Percentiles rank a stretch among this genome's conserved stretches.
Evolutionary conservation across 1,140 invertebrate species (phyloP).

Genomic region (Pseudomyrmex cubaensis): DNA sequence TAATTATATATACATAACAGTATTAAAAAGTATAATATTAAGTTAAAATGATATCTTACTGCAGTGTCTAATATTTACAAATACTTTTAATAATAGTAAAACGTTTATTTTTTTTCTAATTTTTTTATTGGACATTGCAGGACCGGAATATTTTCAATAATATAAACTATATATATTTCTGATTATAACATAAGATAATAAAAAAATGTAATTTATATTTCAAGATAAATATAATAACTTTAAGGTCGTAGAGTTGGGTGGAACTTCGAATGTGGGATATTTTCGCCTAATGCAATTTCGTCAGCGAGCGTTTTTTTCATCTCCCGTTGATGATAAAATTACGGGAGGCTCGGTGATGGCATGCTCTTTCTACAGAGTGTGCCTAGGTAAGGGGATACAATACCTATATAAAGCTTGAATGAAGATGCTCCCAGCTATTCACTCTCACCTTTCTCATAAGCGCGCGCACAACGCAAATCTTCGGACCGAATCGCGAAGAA

Average conservation of each 20-base stretch:
- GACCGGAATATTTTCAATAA: too few species aligned
- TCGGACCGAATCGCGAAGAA: slow-evolving; percentile 70
- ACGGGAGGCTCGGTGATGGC: slow-evolving; percentile 75
- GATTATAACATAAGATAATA: too few species aligned
- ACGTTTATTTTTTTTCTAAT: too few species aligned
- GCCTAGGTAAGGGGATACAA: slow-evolving; percentile 83
- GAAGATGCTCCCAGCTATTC: slow-evolving; percentile 85
- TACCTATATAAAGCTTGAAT: slow-evolving; percentile 86
- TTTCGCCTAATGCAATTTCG: slow-evolving; percentile 56
- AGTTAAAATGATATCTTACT: slow-evolving; percentile 2
- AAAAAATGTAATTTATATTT: background rate
- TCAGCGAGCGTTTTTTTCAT: slow-evolving; percentile 34
- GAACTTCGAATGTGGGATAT: slow-evolving; percentile 28
- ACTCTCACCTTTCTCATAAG: slow-evolving; percentile 83
- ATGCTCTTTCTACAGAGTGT: slow-evolving; percentile 80
- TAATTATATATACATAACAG: background rate
- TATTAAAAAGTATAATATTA: background rate
- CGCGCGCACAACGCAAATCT: slow-evolving; percentile 72
- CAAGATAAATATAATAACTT: background rate
- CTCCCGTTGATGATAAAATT: slow-evolving; percentile 75
- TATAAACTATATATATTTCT: too few species aligned
- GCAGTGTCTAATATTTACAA: too few species aligned
- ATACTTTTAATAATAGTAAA: too few species aligned
- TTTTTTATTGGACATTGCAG: too few species aligned
- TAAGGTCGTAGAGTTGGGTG: slow-evolving; percentile 12